Base-by-base conservation (phyloP, 2,888 invertebrate species). In the Anagyrus pseudococci region DNA sequence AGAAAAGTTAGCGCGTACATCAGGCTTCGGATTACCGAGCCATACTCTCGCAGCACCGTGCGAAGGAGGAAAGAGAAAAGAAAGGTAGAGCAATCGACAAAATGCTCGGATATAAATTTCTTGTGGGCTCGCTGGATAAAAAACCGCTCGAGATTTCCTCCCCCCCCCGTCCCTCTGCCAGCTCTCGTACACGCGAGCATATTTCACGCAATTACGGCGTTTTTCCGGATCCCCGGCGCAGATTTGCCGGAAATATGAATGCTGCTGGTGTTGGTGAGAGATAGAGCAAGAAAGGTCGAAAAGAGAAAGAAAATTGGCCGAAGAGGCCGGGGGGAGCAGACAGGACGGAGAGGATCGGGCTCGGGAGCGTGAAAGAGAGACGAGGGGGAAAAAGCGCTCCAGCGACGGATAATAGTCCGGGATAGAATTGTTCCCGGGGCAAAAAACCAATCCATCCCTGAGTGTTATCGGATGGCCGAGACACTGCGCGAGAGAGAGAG, bases 201-300 rank as follows among this genome's bases (percentile, higher is more conserved):
- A 72, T 73, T 75, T 77, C 71, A 77, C 72, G 72, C 77, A 78
- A 78, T 78, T 78, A 77, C 71, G 71, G 69, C 29, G 4, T 77
- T 76, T 78, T 78, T 77, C 40, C n/a, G 56, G 70, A 69, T 68
- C 69, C 61, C 62, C 58, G 48, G n/a, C 40, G 37, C 41, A 26
- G 4, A 20, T 20, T 19, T 8, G 7, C 68, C 69, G 73, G 73
- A 75, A 76, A 77, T 74, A 73, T 73, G 58, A 63, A 49, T 54
- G 23, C 57, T 13, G 47, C 25, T n/a, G n/a, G 46, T 8, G 10
- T 2, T 13, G 37, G 19, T 8, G 20, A 41, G 22, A 10, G 29
- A 15, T 2, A 26, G 22, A 40, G 20, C 44, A 26, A 55, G 70
- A 64, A 67, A 54, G 64, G 57, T n/a, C n/a, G n/a, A n/a, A 49